Percentiles rank a stretch among this genome's conserved stretches.
Evolutionary conservation across 2,888 invertebrate genomes (phyloP).

Genomic region (Lamellibrachia columna): DNA sequence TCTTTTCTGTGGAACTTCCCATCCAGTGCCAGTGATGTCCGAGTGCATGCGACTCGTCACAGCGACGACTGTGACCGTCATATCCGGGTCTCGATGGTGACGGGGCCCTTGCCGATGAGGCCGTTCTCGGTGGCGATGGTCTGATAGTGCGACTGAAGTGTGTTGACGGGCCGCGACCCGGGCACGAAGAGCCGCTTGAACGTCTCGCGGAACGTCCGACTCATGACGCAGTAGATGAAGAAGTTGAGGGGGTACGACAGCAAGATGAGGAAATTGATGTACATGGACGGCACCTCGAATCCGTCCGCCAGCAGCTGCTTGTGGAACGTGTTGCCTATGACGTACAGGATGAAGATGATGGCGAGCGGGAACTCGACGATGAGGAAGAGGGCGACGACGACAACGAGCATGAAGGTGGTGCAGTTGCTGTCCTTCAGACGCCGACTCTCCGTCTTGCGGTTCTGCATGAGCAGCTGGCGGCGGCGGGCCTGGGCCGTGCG

Average conservation of each 20-base stretch:
- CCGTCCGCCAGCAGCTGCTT: background rate
- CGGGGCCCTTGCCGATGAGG: background rate
- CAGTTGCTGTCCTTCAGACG: conserved; percentile 62
- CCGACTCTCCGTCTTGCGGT: conserved; percentile 67
- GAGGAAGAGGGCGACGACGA: conserved; percentile 66
- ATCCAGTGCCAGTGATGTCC: no score
- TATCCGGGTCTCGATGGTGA: background rate
- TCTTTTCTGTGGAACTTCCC: background rate
- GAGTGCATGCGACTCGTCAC: background rate
- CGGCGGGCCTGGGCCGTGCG: conserved; percentile 78
- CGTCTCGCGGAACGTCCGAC: conserved; percentile 91
- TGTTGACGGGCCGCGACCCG: conserved; percentile 7
- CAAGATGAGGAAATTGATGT: conserved; percentile 91
- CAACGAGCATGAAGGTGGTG: conserved; percentile 49
- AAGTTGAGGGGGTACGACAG: conserved; percentile 93
- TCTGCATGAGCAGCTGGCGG: conserved; percentile 80
- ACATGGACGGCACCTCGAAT: conserved; percentile 56
- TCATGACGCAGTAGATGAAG: conserved; percentile 96
- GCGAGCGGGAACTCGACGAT: conserved; percentile 68
- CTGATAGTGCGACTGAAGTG: conserved; percentile 24
- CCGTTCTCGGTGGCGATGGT: conserved; percentile 21
- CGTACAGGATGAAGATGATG: conserved; percentile 74
- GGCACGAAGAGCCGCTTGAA: conserved; percentile 74
- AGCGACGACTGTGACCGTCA: background rate
- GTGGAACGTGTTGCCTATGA: conserved; percentile 69